Base-by-base conservation (phyloP, 2,797 vertebrate species). In the Iguana delicatissima region DNA sequence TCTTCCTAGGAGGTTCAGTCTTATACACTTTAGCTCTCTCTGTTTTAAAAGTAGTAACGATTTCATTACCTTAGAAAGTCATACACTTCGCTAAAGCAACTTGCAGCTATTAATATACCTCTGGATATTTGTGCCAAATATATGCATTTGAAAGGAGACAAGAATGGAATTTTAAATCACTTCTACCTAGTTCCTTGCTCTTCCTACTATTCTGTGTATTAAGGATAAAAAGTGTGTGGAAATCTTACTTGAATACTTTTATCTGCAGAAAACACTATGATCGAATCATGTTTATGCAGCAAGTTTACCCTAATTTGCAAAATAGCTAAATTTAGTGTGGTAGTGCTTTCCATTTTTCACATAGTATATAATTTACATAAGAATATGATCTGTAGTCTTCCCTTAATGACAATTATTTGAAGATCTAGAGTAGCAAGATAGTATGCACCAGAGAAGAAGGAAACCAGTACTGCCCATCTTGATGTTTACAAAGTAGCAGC, bases 81-180 rank as follows among this genome's bases (percentile, higher is more conserved):
- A 52, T 4, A 26, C 16, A 74, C 18, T 95, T 73, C 90, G 89
- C 93, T 93, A 96, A 94, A 97, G 93, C 89, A 94, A 67, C 82
- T 4, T 80, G 62, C 89, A 95, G 90, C 50, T 94, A 42, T 93
- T 91, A 38, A 73, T 59, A 86, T 96, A 95, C 93, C 94, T 97
- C 93, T 89, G 91, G 64, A 95, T 94, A 87, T 91, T 55, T 92
- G 86, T 97, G 93, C 81, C 91, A 94, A 24, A 93, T 79, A 0
- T 0, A 0, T 91, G 94, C 91, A 90, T 84, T 80, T 18, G 64
- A 85, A 89, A 85, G 76, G 85, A 92, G 32, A 92, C 93, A 20
- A 76, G 81, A 92, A 93, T 76, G 74, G 85, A 84, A 57, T 3
- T 89, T 95, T 94, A 91, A 46, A 90, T 64, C 6, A 8, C n/a